These are phyloP conservation scores for Aleiodes sp. DNA, from an alignment of 1,140 invertebrate genomes.

Conservation along the genomic window DNA sequence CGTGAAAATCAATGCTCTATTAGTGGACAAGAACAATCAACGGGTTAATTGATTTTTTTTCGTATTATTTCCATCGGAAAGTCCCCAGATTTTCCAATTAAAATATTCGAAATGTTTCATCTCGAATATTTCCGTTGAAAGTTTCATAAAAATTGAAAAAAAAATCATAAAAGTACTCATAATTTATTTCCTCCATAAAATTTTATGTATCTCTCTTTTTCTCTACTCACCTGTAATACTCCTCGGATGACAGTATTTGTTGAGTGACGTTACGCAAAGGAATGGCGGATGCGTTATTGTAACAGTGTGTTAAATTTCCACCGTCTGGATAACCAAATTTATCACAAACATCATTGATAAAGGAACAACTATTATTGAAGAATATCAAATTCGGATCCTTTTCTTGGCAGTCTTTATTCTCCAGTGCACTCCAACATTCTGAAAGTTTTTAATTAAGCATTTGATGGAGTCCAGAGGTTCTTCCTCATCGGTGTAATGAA, in stretches of 20 bases:
- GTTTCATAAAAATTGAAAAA: no score
- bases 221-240: conserved; percentile 69
- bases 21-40: no score
- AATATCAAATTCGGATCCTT: conserved; percentile 57
- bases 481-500: no score
- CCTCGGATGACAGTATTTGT: conserved; percentile 66
- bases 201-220: no score
- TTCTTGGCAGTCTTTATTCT: conserved; percentile 60
- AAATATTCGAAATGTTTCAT: no score
- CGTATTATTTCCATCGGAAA: no score
- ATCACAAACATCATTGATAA: conserved; percentile 64
- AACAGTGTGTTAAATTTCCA: conserved; percentile 61
- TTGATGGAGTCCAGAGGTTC: no score
- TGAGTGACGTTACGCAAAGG: conserved; percentile 60
- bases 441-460: conserved; percentile 33
- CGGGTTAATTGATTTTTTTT: no score
- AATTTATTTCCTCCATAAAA: neutral
- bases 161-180: no score
- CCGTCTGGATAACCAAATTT: conserved; percentile 50
- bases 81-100: no score
- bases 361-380: conserved; percentile 65
- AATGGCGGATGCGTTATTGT: conserved; percentile 42
- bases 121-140: no score
- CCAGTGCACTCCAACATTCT: conserved; percentile 69
- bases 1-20: no score